Percentiles rank a stretch among this genome's conserved stretches.
These are phyloP conservation scores for Chrysomela aeneicollis DNA, from an alignment of 2,888 invertebrate genomes.

Conservation along the genomic window DNA sequence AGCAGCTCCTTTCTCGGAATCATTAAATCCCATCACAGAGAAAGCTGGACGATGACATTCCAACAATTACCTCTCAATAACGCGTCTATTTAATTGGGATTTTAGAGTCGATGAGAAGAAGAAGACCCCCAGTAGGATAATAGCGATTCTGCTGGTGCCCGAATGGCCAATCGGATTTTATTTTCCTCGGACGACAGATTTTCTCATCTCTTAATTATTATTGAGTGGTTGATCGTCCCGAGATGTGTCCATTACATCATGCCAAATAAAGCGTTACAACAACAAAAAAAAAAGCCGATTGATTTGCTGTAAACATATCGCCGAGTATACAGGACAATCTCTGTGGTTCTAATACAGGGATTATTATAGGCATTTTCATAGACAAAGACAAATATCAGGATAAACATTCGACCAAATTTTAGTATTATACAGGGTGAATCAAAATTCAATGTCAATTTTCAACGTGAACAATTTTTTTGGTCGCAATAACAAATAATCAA, in stretches of 20 bases:
- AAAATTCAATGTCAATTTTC: no score
- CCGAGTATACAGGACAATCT: no score
- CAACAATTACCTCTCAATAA: neutral
- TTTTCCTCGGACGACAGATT: slow-evolving; percentile 34
- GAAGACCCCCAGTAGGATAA: slow-evolving; percentile 21
- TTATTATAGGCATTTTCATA: no score
- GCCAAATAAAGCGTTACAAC: slow-evolving; percentile 49
- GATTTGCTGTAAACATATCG: no score
- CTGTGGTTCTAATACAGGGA: no score
- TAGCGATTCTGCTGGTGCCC: slow-evolving; percentile 5
- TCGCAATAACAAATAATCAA: no score
- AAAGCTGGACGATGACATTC: slow-evolving; percentile 1
- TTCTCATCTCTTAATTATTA: slow-evolving; percentile 32
- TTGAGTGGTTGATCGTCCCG: slow-evolving; percentile 33
- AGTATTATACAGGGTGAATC: no score
- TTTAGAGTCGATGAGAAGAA: neutral
- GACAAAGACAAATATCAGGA: no score
- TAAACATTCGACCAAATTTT: no score
- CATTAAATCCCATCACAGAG: slow-evolving; percentile 13
- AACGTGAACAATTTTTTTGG: no score
- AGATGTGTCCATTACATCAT: slow-evolving; percentile 40
- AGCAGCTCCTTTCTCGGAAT: slow-evolving; percentile 6
- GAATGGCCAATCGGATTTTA: slow-evolving; percentile 35
- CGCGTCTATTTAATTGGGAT: neutral
- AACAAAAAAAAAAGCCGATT: neutral